Evolutionary conservation across 2,113 vertebrate genomes (phyloP).

Genomic region (Rousettus leschenaultii): DNA sequence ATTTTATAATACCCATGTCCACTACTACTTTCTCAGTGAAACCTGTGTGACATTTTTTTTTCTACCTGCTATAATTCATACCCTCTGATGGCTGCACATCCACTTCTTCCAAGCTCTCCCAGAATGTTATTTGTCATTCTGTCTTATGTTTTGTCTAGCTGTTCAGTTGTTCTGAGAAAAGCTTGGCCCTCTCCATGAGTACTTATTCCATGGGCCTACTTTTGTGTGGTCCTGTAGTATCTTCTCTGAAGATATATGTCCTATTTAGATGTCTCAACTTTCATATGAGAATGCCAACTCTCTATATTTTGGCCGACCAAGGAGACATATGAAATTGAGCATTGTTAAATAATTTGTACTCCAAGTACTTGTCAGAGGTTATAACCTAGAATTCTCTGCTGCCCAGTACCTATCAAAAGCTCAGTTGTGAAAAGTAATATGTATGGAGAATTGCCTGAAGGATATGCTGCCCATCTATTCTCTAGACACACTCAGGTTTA

Average conservation of each 20-base stretch:
- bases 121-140: not conserved
- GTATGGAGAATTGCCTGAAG: constrained; percentile 33
- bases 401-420: constrained; percentile 32
- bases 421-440: not conserved
- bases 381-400: constrained; percentile 9
- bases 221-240: not conserved
- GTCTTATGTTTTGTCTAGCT: not conserved
- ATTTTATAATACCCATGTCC: not conserved
- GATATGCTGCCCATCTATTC: constrained; percentile 2
- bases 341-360: not conserved
- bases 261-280: not conserved
- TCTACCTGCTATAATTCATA: not conserved
- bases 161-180: not conserved
- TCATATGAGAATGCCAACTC: not conserved
- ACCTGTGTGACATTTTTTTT: not conserved
- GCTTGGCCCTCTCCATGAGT: not conserved
- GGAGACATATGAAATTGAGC: not conserved
- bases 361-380: constrained; percentile 28
- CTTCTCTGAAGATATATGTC: not conserved
- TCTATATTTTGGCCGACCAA: not conserved
- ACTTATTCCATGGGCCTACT: not conserved
- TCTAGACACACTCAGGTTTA: not conserved
- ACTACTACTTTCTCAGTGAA: not conserved
- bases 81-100: accelerated
- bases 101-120: not conserved